Base-by-base conservation (phyloP, 2,797 vertebrate species). In the Cryptoprocta ferox region DNA sequence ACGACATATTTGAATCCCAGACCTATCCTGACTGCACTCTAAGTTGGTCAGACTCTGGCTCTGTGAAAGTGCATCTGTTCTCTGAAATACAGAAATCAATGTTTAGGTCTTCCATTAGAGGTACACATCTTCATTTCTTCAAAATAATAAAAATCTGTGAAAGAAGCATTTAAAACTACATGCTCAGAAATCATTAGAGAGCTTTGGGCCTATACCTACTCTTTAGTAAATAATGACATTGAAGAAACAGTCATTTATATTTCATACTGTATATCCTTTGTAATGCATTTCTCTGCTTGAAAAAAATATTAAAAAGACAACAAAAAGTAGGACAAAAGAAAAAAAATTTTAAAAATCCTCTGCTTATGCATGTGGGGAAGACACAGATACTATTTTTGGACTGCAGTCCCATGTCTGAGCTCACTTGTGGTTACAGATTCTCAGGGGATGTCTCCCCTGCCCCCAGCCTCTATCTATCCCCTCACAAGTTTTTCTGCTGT, bases 121-220 rank as follows among this genome's bases (percentile, higher is more conserved):
- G 35, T 79, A 50, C 2, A n/a, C 63, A 56, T 85, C 3, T 75
- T 48, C 28, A 79, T 6, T 91, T 94, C 59, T 97, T 89, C 39
- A 95, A 61, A 91, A 82, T 93, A 95, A 81, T 90, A 84, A 86
- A 83, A 68, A 66, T 53, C 48, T 63, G 12, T 78, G 70, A 73
- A 91, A 88, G 10, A 93, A 80, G 16, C 42, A 50, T 93, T 94
- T 83, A 84, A 91, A 88, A 80, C 6, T 53, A 39, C 6, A 81
- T 84, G 66, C 32, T 80, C 48, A 65, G 66, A 91, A 91, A 37
- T 91, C 76, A 65, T 71, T 76, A 86, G 63, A 70, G 39, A 63
- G 45, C 73, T 39, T 53, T 45, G 37, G 30, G 10, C 21, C 30
- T 85, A 0, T 61, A 68, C 73, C 30, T 90, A 1, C 16, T 85